Evolutionary conservation across 2,888 invertebrate species (phyloP).

Genomic region (Torymus tubicola): DNA sequence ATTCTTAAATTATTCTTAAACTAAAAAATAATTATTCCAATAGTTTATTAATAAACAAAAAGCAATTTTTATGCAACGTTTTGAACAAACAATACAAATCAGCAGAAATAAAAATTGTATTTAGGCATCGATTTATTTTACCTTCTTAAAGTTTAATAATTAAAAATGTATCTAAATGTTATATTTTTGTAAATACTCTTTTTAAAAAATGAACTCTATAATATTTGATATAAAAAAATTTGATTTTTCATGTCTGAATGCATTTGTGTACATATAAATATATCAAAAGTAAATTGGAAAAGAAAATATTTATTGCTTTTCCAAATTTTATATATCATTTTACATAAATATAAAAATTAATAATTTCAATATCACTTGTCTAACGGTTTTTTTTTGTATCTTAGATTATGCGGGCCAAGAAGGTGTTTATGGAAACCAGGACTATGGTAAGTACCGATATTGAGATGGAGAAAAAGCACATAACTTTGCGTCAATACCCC

Average conservation of each 20-base stretch:
- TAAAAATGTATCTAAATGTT: neutral
- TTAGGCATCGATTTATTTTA: conserved; percentile 7
- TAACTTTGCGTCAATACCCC: conserved; percentile 39
- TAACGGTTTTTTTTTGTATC: conserved; percentile 55
- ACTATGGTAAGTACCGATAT: conserved; percentile 74
- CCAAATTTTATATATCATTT: too few species aligned
- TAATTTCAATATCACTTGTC: too few species aligned
- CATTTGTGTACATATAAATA: too few species aligned
- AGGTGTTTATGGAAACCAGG: conserved; percentile 72
- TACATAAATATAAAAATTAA: too few species aligned
- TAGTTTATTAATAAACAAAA: conserved; percentile 26
- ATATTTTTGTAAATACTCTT: conserved; percentile 25
- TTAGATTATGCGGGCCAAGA: conserved; percentile 74
- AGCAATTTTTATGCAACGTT: conserved; percentile 35
- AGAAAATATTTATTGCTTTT: too few species aligned
- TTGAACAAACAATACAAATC: conserved; percentile 48
- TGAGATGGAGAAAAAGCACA: conserved; percentile 46
- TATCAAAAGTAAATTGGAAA: too few species aligned
- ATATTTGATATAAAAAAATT: too few species aligned
- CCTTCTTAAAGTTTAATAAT: neutral
- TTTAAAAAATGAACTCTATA: neutral
- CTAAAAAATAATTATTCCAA: neutral
- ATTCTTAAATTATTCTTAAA: neutral
- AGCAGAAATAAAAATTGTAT: conserved; percentile 21
- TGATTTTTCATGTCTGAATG: too few species aligned